Evolutionary conservation across 2,888 invertebrate species (phyloP).

Genomic region (Nebria salina): DNA sequence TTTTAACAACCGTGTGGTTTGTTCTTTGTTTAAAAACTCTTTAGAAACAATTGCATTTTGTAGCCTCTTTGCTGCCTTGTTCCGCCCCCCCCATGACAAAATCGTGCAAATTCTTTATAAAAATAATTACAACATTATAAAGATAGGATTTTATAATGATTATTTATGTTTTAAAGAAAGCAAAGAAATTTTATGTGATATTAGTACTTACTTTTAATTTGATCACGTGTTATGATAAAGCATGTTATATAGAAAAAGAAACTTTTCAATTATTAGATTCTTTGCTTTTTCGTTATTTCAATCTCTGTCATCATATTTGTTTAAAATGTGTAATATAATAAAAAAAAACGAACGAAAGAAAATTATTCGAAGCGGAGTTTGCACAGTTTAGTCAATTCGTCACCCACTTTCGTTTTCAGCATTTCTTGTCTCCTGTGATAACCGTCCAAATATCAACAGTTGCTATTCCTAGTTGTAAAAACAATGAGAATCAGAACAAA

Average conservation of each 20-base stretch:
- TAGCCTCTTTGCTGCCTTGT: slow-evolving; percentile 41
- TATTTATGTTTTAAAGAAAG: slow-evolving; percentile 16
- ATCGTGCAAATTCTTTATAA: slow-evolving; percentile 42
- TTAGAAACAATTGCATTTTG: slow-evolving; percentile 44
- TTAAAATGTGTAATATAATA: background rate
- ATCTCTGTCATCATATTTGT: slow-evolving; percentile 27
- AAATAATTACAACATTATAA: background rate
- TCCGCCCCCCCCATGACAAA: slow-evolving; percentile 33
- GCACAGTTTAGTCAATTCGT: slow-evolving; percentile 39
- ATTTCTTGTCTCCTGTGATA: slow-evolving; percentile 44
- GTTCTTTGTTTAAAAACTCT: slow-evolving; percentile 33
- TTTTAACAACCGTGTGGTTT: slow-evolving; percentile 41
- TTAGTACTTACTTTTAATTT: slow-evolving; percentile 44
- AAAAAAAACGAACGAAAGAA: background rate
- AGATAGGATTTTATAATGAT: background rate
- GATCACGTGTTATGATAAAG: slow-evolving; percentile 39
- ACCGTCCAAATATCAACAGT: slow-evolving; percentile 38
- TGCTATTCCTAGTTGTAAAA: slow-evolving; percentile 11
- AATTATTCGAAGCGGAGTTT: slow-evolving; percentile 24
- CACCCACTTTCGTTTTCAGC: slow-evolving; percentile 30
- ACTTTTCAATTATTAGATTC: slow-evolving; percentile 27
- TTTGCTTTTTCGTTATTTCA: slow-evolving; percentile 8
- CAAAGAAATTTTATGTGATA: slow-evolving; percentile 43
- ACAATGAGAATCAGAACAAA: background rate
- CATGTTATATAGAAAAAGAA: slow-evolving; percentile 22